Base-by-base conservation (phyloP, 2,888 invertebrate species). In the Apotomis turbidana region DNA sequence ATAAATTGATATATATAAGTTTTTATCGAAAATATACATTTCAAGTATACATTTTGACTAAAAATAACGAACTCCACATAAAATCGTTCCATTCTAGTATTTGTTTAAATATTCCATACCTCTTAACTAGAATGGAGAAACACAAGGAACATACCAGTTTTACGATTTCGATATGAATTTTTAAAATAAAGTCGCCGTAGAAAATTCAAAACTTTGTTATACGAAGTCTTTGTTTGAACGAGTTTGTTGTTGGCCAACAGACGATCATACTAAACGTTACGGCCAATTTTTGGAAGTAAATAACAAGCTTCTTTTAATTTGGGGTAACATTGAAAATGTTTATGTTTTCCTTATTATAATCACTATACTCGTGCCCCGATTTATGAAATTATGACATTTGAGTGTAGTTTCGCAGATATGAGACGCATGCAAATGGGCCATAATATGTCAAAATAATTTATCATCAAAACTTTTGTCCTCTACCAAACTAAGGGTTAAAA, bases 101-200 rank as follows among this genome's bases (percentile, higher is more conserved):
- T 13, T 8, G 13, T 52, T 52, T 41, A 52, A 63, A 52, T 63
- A 64, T 41, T 64, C 44, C 54, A 55, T 54, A 44, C 54, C 12
- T 55, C 27, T 54, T 44, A 52, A 64, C 54, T 41, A 44, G 15
- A 64, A 41, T 64, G 44, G 52, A 60, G 60, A 60, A 44, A 55
- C 38, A 64, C 54, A 44, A 41, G 3, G 54, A 10, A 44, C 15
- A 41, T 41, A 54, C 12, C 3, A 12, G 64, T 55, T 63, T 64
- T 44, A 64, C 44, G 54, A 55, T 64, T 54, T 41, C 55, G 4
- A 55, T 64, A 55, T 64, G 41, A 64, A 54, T 41, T 13, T 64
- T 54, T 44, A 5, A 64, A 52, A 54, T 64, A 54, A 15, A 44
- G 9, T 54, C 12, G 15, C 41, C 15, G 15, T 41, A 54, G 41